Base-by-base conservation (phyloP, 2,113 vertebrate genomes). In the Hemiscyllium ocellatum region DNA sequence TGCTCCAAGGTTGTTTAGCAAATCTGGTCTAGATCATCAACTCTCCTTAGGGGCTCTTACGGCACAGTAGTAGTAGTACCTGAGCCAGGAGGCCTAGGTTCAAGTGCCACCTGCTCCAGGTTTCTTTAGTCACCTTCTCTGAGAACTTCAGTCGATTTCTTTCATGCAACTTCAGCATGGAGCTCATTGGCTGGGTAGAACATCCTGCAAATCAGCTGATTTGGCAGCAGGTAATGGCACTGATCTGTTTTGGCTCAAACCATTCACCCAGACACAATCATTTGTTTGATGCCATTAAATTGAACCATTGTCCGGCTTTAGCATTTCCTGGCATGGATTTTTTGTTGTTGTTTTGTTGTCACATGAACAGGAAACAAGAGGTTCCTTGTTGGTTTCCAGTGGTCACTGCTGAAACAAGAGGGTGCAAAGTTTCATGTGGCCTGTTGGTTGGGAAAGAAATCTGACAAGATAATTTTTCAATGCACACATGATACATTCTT, bases 211-310 rank as follows among this genome's bases (percentile, higher is more conserved):
- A 10, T 26, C 93, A 13, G 29, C 69, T 29, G 24, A 72, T 22
- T 52, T 95, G 37, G 15, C 20, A 50, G 33, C 66, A 52, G 94
- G 68, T 52, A 24, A 72, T 72, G 94, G 37, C 89, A 72, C 20
- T 33, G 47, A 52, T 95, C 50, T 95, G 68, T 95, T 42, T 95
- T 95, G 94, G 94, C 94, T 72, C 15, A 42, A 69, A 76, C 94
- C 68, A 72, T 70, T 33, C 69, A 29, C 4, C 66, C 94, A 52
- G 24, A 50, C 47, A 29, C 66, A 95, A 95, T 42, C 37, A 50
- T 72, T 50, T 47, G 68, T 69, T 50, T 95, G 94, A 95, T 95
- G 68, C 37, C 69, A 50, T 95, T 72, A 72, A 72, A 33, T 33
- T 52, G 69, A 72, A 47, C 47, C 94, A 33, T 72, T 72, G 26